Evolutionary conservation across 2,888 invertebrate species (phyloP).

Genomic region (Orchesellides sinensis): DNA sequence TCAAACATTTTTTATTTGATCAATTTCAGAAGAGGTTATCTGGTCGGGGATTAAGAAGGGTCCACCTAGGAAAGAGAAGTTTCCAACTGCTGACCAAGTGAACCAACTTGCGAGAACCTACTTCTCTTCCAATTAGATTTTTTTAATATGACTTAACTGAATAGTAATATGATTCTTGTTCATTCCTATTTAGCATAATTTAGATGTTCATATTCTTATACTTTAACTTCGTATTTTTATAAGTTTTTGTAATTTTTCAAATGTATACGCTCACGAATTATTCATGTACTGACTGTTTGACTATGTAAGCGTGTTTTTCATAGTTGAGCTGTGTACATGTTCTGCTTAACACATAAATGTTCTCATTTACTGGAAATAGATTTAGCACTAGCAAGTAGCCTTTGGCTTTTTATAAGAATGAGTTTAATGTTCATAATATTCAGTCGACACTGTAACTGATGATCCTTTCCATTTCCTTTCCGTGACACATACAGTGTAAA

Average conservation of each 20-base stretch:
- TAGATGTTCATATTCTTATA: too few species aligned
- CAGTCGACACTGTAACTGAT: too few species aligned
- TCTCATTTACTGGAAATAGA: too few species aligned
- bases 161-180: not conserved
- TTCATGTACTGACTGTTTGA: not conserved
- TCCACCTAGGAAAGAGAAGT: constrained; percentile 51
- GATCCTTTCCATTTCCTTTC: too few species aligned
- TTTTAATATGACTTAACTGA: not conserved
- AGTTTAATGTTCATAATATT: too few species aligned
- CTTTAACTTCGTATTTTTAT: not conserved
- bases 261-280: not conserved
- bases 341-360: too few species aligned
- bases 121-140: not conserved
- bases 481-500: constrained; percentile 29
- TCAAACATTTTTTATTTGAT: not conserved
- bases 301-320: not conserved
- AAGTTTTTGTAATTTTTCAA: not conserved
- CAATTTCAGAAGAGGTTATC: constrained; percentile 29
- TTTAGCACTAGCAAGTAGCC: too few species aligned
- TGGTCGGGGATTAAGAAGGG: constrained; percentile 59
- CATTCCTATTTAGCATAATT: not conserved
- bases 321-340: too few species aligned
- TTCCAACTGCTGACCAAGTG: constrained; percentile 39
- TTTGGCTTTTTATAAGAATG: too few species aligned
- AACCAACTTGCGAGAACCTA: not conserved